Conservation (phyloP, 2,888 invertebrate genomes). For the Watsonalla cultraria region DNA sequence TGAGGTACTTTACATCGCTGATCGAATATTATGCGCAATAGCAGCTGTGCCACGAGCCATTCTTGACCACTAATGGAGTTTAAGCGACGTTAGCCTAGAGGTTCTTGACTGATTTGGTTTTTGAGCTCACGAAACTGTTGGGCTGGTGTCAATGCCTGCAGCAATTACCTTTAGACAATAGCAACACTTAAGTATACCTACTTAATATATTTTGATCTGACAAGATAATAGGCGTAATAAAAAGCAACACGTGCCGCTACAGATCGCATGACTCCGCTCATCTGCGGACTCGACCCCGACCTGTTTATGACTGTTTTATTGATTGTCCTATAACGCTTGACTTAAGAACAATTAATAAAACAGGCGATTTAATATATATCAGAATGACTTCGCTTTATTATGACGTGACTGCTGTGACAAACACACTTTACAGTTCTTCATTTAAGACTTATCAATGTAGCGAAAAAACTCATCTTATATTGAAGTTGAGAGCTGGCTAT, state of each 20-base stretch:
- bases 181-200: conserved; percentile 35
- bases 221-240: conserved; percentile 55
- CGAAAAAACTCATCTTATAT: background rate
- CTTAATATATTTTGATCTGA: conserved; percentile 50
- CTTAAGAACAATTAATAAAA: background rate
- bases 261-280: conserved; percentile 61
- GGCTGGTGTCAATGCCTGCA: conserved; percentile 26
- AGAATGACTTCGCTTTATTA: conserved; percentile 15
- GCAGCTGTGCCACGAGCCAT: no score
- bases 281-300: conserved; percentile 33
- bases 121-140: conserved; percentile 3
- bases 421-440: no score
- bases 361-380: conserved; percentile 6
- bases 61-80: background rate
- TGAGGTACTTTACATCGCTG: no score
- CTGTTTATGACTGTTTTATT: conserved; percentile 40
- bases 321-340: conserved; percentile 34
- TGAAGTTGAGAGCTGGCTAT: no score
- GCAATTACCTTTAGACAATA: conserved; percentile 36
- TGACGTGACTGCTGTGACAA: conserved; percentile 9
- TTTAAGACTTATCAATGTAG: background rate
- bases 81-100: background rate
- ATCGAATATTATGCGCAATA: no score
- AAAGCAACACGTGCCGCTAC: conserved; percentile 57
- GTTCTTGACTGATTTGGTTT: background rate